These are phyloP conservation scores for Microcebus ravelobensis DNA, from an alignment of 2,113 vertebrate genomes.

Conservation along the genomic window DNA sequence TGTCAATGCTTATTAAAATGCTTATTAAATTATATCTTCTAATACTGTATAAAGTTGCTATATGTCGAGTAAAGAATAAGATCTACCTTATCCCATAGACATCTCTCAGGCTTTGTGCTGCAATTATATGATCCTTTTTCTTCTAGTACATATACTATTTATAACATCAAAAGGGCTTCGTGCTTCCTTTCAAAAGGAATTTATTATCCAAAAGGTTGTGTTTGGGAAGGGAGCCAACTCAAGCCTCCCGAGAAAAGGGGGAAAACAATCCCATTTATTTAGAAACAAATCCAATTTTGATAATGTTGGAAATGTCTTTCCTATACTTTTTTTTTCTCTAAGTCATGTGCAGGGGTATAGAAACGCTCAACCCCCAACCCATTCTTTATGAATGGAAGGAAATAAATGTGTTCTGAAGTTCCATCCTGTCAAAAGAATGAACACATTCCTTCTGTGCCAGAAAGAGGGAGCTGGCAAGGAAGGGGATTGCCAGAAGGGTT, in stretches of 20 bases:
- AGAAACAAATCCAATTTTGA: constrained; percentile 56
- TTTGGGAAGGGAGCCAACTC: constrained; percentile 60
- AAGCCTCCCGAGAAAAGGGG: constrained; percentile 13
- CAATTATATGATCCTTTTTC: neutral
- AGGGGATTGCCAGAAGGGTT: constrained; percentile 55
- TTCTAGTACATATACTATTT: constrained; percentile 45
- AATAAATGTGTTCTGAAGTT: constrained; percentile 31
- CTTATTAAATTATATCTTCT: constrained; percentile 35
- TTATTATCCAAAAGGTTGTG: constrained; percentile 67
- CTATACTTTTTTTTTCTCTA: neutral
- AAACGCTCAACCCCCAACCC: neutral
- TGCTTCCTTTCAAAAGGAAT: constrained; percentile 68
- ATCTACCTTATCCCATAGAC: neutral
- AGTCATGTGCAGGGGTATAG: neutral
- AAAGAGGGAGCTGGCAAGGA: constrained; percentile 47
- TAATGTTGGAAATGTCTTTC: constrained; percentile 3
- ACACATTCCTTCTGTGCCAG: constrained; percentile 49
- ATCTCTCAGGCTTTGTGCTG: neutral
- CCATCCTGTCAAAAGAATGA: constrained; percentile 25
- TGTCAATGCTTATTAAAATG: constrained; percentile 48
- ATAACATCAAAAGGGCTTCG: constrained; percentile 57
- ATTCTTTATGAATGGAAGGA: neutral
- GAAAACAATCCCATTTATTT: constrained; percentile 51
- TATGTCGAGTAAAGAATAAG: neutral
- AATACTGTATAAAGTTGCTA: constrained; percentile 11